Evolutionary conservation across 2,888 invertebrate genomes (phyloP).

Genomic region (Eustalomyia histrio): DNA sequence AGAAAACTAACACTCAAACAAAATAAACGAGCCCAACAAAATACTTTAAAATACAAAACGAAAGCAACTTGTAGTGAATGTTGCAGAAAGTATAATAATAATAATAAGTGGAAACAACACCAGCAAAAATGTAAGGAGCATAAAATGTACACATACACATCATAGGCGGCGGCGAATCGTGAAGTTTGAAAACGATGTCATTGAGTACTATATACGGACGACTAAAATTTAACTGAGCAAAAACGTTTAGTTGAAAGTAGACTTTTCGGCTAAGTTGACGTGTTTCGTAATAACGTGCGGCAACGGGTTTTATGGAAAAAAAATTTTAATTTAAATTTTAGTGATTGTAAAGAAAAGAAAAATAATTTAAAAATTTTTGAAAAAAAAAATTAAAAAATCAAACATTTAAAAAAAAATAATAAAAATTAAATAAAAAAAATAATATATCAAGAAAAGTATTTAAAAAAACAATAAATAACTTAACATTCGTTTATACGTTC

Average conservation of each 20-base stretch:
- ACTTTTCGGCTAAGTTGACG: conserved; percentile 78
- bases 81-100: conserved; percentile 29
- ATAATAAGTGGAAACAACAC: background rate
- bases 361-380: conserved; percentile 5
- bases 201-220: conserved; percentile 57
- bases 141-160: conserved; percentile 9
- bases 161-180: conserved; percentile 59
- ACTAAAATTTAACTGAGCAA: conserved; percentile 67
- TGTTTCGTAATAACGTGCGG: conserved; percentile 73
- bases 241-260: conserved; percentile 79
- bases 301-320: conserved; percentile 59
- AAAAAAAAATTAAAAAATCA: conserved; percentile 10
- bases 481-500: background rate
- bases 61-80: conserved; percentile 46
- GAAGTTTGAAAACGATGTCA: conserved; percentile 61
- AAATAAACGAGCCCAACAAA: conserved; percentile 31
- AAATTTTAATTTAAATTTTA: background rate
- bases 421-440: conserved; percentile 6
- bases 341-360: conserved; percentile 6
- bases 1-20: background rate
- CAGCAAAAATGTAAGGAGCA: conserved; percentile 6
- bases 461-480: background rate
- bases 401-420: conserved; percentile 3
- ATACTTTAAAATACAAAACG: conserved; percentile 13
- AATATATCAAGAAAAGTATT: background rate